A percentile compares a stretch with the other conserved stretches of the same genome.
These are phyloP conservation scores for Gnathonemus longibarbis DNA, from an alignment of 2,113 vertebrate genomes.

Conservation along the genomic window DNA sequence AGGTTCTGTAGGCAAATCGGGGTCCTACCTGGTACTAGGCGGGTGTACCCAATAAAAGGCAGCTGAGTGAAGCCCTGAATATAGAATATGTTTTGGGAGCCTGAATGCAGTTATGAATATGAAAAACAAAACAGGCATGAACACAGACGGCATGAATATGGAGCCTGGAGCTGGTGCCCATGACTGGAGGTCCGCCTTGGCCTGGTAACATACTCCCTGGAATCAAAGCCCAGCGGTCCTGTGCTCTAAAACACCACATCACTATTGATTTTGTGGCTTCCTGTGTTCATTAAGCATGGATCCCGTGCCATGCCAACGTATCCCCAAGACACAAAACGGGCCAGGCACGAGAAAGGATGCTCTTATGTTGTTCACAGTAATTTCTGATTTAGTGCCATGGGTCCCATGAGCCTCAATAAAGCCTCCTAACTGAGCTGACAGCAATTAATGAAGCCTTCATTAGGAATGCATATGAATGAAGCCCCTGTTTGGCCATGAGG, in stretches of 20 bases:
- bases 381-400: neutral
- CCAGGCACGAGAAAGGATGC: slow-evolving; percentile 11
- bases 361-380: slow-evolving; percentile 37
- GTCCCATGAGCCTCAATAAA: neutral
- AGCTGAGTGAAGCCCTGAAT: neutral
- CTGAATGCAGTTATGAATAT: neutral
- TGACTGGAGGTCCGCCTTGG: slow-evolving; percentile 37
- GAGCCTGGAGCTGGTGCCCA: no score
- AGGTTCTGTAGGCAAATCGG: neutral
- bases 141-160: neutral
- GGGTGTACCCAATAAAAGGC: neutral
- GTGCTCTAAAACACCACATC: slow-evolving; percentile 51
- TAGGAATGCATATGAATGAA: neutral
- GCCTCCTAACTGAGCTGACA: neutral
- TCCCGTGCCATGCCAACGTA: neutral
- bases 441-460: neutral
- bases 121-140: neutral
- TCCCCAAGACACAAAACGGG: slow-evolving; percentile 14
- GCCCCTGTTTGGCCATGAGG: neutral
- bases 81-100: neutral
- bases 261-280: slow-evolving; percentile 53
- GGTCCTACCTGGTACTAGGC: neutral
- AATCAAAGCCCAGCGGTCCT: slow-evolving; percentile 54
- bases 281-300: slow-evolving; percentile 47
- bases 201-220: slow-evolving; percentile 42